Percentiles rank a stretch among this genome's conserved stretches.
These are phyloP conservation scores for Hippocampus barbouri DNA, from an alignment of 2,113 vertebrate species.

Conservation along the genomic window DNA sequence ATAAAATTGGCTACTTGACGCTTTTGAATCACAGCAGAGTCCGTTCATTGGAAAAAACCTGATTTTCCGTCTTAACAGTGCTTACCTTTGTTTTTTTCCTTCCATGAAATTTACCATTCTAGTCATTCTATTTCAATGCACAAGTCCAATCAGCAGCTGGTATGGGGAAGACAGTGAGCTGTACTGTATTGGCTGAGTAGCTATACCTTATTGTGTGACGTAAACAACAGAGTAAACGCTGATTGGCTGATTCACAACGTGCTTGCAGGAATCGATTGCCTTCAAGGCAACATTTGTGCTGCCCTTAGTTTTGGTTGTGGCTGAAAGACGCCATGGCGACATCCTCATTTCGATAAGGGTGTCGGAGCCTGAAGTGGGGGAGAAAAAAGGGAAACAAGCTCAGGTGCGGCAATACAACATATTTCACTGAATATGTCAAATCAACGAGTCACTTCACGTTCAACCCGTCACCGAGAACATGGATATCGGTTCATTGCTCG, in stretches of 20 bases:
- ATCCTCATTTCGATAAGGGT: slow-evolving; percentile 63
- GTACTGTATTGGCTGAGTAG: slow-evolving; percentile 68
- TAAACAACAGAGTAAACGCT: slow-evolving; percentile 77
- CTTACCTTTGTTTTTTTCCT: slow-evolving; percentile 60
- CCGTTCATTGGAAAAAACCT: slow-evolving; percentile 67
- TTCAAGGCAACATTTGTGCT: slow-evolving; percentile 63
- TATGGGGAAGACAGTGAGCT: slow-evolving; percentile 75
- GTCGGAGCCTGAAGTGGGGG: slow-evolving; percentile 53
- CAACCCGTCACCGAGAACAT: neutral
- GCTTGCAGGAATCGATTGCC: slow-evolving; percentile 67
- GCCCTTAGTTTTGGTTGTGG: slow-evolving; percentile 77
- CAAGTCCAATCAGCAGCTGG: slow-evolving; percentile 71
- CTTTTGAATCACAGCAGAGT: slow-evolving; percentile 75
- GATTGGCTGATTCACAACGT: slow-evolving; percentile 71
- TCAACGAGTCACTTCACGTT: neutral
- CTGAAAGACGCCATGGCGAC: slow-evolving; percentile 60
- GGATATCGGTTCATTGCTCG: too few relatives aligned
- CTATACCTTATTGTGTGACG: slow-evolving; percentile 70
- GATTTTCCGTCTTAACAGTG: slow-evolving; percentile 68
- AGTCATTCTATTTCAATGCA: slow-evolving; percentile 67
- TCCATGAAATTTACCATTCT: slow-evolving; percentile 64
- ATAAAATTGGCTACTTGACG: slow-evolving; percentile 70
- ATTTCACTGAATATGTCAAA: neutral
- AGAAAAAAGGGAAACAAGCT: neutral
- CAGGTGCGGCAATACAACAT: neutral